Percentiles rank a stretch among this genome's conserved stretches.
These are phyloP conservation scores for Aurelia sp. DNA, from an alignment of 30 jellyfish, hydroid and myxozoan species.

Conservation along the genomic window DNA sequence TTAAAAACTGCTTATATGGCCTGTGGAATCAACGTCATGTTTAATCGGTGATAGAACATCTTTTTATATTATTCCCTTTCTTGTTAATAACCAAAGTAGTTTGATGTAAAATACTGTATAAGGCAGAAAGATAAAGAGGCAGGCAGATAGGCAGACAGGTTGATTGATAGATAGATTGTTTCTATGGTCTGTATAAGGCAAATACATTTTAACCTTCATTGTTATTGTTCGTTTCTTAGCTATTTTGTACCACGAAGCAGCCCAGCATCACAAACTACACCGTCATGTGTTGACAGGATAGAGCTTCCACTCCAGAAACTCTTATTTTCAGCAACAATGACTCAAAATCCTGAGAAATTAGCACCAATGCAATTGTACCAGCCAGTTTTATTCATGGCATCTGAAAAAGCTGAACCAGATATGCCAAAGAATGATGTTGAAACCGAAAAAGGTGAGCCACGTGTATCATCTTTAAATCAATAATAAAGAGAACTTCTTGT, in stretches of 20 bases:
- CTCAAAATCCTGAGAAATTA: slow-evolving; percentile 94
- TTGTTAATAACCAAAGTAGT: too few relatives aligned
- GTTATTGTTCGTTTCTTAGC: not conserved
- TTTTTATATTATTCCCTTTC: too few relatives aligned
- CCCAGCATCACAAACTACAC: slow-evolving; percentile 3
- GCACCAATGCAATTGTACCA: slow-evolving; percentile 74
- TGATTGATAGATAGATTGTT: not conserved
- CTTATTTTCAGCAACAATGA: slow-evolving; percentile 93
- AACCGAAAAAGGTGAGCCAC: not conserved
- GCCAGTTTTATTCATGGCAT: slow-evolving; percentile 72
- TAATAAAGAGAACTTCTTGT: too few relatives aligned
- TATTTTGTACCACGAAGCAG: slow-evolving; percentile 1
- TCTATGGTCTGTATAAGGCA: not conserved
- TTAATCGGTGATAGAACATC: too few relatives aligned
- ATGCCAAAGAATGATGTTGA: not conserved
- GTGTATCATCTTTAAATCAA: too few relatives aligned
- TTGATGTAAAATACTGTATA: too few relatives aligned
- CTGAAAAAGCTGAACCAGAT: not conserved
- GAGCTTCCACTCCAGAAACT: slow-evolving; percentile 84
- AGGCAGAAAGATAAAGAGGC: too few relatives aligned
- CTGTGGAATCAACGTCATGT: too few relatives aligned
- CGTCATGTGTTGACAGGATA: slow-evolving; percentile 20
- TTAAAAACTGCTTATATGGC: too few relatives aligned
- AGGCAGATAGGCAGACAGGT: too few relatives aligned
- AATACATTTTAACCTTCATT: not conserved